Evolutionary conservation across 2,888 invertebrate genomes (phyloP).

Genomic region (Heliconius erato): DNA sequence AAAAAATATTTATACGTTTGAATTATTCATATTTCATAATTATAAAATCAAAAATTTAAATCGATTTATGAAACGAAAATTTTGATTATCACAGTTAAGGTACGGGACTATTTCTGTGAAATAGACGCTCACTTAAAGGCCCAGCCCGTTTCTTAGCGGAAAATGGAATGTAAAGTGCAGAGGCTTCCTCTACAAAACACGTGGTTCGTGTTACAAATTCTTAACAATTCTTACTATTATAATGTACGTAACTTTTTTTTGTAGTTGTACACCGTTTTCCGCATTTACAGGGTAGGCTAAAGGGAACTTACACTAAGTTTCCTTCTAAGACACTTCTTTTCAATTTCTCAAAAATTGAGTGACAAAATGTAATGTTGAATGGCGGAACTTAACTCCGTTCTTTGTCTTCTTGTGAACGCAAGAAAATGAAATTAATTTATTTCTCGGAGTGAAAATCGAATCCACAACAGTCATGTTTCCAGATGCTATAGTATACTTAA

Average conservation of each 20-base stretch:
- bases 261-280: not conserved
- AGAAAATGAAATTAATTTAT: not conserved
- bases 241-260: not conserved
- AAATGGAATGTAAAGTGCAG: conserved; percentile 53
- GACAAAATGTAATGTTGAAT: not conserved
- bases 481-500: not conserved
- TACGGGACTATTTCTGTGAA: not conserved
- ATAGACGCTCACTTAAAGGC: conserved; percentile 34
- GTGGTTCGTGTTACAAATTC: conserved; percentile 46
- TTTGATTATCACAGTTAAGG: not conserved
- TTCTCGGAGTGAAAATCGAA: not conserved
- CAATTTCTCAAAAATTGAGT: too few relatives aligned
- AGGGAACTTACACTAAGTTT: too few relatives aligned
- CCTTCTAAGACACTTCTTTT: too few relatives aligned
- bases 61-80: not conserved
- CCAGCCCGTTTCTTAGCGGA: conserved; percentile 47
- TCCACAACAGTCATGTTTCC: not conserved
- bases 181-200: conserved; percentile 46
- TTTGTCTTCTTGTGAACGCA: not conserved
- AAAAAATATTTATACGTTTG: too few relatives aligned
- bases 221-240: conserved; percentile 40
- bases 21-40: too few relatives aligned
- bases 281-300: not conserved
- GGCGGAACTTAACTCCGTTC: not conserved
- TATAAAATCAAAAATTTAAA: not conserved